Percentiles rank a stretch among this genome's conserved stretches.
Conservation (phyloP, 2,113 vertebrate species). For the Bos indicus region DNA sequence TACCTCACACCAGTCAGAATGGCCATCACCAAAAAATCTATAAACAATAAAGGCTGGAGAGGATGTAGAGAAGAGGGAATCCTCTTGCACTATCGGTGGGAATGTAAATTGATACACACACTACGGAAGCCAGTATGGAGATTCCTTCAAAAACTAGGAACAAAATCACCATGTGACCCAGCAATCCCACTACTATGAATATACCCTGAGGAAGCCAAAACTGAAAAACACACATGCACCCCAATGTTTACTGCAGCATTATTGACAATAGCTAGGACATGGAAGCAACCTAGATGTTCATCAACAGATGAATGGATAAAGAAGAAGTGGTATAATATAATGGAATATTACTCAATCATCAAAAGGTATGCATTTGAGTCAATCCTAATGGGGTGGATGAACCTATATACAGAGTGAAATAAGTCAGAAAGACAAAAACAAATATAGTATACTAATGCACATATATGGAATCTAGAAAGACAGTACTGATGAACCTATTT, state of each 20-base stretch:
- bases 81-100: not conserved
- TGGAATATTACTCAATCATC: not conserved
- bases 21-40: not conserved
- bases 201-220: not conserved
- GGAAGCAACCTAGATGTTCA: not conserved
- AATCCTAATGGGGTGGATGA: not conserved
- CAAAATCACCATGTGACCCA: not conserved
- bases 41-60: not conserved
- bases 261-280: not conserved
- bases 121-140: rapidly evolving
- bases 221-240: not conserved
- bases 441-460: not conserved
- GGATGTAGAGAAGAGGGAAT: not conserved
- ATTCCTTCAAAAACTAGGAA: not conserved
- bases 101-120: not conserved
- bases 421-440: not conserved
- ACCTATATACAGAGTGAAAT: not conserved
- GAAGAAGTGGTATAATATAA: not conserved
- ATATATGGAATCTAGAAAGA: not conserved
- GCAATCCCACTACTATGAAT: not conserved
- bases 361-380: not conserved
- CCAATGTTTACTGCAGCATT: not conserved
- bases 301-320: not conserved
- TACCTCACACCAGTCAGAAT: not conserved
- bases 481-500: not conserved